Evolutionary conservation across 2,888 invertebrate genomes (phyloP).

Genomic region (Synanthedon formicaeformis): DNA sequence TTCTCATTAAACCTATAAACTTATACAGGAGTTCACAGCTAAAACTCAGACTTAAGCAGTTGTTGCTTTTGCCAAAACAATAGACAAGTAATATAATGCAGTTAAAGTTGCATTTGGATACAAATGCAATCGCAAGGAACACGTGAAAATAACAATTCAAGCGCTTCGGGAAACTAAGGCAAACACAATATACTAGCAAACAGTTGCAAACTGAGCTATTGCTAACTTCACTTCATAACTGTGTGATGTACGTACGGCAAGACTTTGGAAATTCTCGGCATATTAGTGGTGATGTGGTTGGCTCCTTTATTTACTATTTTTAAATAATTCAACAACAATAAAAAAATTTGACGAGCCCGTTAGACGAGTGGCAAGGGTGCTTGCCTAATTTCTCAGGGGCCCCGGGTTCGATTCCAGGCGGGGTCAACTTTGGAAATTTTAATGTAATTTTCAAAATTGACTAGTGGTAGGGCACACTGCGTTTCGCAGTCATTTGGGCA

Average conservation of each 20-base stretch:
- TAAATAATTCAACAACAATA: slow-evolving; percentile 15
- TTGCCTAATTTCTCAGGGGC: no score
- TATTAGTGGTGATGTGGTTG: slow-evolving; percentile 26
- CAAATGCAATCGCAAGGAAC: background rate
- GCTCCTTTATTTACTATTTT: no score
- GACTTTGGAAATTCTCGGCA: slow-evolving; percentile 17
- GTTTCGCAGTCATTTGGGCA: no score
- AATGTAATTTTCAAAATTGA: no score
- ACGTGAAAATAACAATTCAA: background rate
- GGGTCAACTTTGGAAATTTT: no score
- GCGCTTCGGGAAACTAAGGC: background rate
- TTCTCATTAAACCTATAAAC: no score
- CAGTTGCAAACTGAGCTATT: background rate
- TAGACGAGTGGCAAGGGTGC: no score
- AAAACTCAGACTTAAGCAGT: background rate
- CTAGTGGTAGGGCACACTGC: no score
- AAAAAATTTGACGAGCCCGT: no score
- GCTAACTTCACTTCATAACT: background rate
- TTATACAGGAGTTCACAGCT: no score
- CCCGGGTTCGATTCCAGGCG: no score
- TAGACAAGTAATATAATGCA: background rate
- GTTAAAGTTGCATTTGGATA: background rate
- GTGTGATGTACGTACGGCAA: slow-evolving; percentile 12
- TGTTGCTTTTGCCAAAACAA: background rate
- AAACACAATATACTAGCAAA: background rate